Evolutionary conservation across 2,888 invertebrate genomes (phyloP).

Genomic region (Arrhopalites spinosus): DNA sequence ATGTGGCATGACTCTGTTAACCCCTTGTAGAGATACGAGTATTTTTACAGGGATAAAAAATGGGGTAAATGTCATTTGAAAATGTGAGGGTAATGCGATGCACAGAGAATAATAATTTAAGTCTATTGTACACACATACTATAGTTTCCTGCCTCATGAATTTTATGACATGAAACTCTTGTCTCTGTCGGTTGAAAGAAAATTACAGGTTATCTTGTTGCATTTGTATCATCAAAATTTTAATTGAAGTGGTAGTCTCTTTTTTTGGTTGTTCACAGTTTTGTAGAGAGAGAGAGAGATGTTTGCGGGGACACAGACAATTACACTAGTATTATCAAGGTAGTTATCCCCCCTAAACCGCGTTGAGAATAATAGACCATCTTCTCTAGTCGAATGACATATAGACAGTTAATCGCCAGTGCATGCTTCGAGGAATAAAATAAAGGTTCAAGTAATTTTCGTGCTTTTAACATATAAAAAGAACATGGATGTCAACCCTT

Average conservation of each 20-base stretch:
- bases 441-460: too few species aligned
- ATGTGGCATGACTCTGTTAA: too few species aligned
- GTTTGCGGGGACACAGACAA: constrained; percentile 3
- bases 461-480: too few species aligned
- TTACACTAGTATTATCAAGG: neutral
- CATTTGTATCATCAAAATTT: constrained; percentile 34
- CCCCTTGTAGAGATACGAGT: too few species aligned
- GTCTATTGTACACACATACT: neutral
- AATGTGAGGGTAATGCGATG: neutral
- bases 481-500: too few species aligned
- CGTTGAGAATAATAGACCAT: constrained; percentile 3
- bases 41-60: too few species aligned
- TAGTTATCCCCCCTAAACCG: neutral
- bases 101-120: constrained; percentile 9
- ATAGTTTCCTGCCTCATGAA: constrained; percentile 22
- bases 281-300: neutral
- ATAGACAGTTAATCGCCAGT: too few species aligned
- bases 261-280: too few species aligned
- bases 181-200: constrained; percentile 27
- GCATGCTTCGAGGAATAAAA: too few species aligned
- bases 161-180: constrained; percentile 31
- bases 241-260: neutral
- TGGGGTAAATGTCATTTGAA: too few species aligned
- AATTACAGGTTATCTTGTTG: constrained; percentile 28
- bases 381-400: too few species aligned